Evolutionary conservation across 37 sponge, comb jelly and placozoan genomes (phyloP).

Genomic region (Haliclona indistincta): DNA sequence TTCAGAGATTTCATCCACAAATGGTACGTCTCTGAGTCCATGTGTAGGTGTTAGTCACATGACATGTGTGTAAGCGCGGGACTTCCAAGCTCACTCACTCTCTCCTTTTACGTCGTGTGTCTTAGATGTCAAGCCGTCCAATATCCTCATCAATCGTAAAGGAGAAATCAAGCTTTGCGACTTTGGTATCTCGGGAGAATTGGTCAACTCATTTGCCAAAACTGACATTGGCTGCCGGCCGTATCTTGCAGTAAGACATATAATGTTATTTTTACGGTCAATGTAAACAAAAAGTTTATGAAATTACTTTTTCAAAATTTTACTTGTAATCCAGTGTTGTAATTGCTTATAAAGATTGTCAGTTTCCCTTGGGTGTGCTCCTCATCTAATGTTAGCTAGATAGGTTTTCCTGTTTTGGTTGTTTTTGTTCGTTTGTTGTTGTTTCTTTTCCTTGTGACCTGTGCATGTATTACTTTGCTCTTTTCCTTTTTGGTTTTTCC

Average conservation of each 20-base stretch:
- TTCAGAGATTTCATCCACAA: slow-evolving; percentile 56
- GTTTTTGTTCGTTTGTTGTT: too few species aligned
- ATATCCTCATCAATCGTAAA: slow-evolving; percentile 42
- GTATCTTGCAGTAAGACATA: slow-evolving; percentile 18
- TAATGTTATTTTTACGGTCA: not conserved
- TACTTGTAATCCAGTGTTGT: too few species aligned
- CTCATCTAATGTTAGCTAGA: not conserved
- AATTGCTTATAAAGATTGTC: too few species aligned
- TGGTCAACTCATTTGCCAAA: not conserved
- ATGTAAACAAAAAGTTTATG: too few species aligned
- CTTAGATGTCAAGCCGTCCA: slow-evolving; percentile 69
- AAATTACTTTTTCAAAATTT: too few species aligned
- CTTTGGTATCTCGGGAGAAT: slow-evolving; percentile 55
- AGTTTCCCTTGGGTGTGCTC: too few species aligned
- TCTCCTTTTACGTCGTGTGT: too few species aligned
- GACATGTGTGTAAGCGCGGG: too few species aligned
- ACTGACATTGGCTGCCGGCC: slow-evolving; percentile 10
- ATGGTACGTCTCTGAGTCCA: too few species aligned
- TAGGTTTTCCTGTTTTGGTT: too few species aligned
- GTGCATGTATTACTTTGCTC: not conserved
- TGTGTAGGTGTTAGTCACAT: too few species aligned
- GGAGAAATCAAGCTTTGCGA: slow-evolving; percentile 67
- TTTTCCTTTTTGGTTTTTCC: not conserved
- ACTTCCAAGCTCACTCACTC: too few species aligned
- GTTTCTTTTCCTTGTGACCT: not conserved